Percentiles rank a stretch among this genome's conserved stretches.
phyloP scores from a whole-genome alignment of 2,797 vertebrate genomes.

The Odontamblyopus rebecca region DNA sequence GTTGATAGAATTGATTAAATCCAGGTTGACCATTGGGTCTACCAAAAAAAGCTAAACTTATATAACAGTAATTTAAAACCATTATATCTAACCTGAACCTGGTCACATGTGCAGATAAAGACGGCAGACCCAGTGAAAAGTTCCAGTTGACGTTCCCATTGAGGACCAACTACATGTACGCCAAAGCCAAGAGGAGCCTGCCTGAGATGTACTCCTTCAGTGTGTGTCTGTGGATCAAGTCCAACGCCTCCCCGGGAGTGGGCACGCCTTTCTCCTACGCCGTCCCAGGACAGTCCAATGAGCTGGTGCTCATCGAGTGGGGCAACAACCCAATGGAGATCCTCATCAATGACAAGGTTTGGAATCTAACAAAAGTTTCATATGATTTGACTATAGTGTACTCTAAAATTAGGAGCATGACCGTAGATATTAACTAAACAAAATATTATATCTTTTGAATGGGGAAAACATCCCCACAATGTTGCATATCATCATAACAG shows the following conservation, averaged over 20 bases:
- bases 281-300: slow-evolving; percentile 91
- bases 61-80: too few relatives aligned
- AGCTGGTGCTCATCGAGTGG: slow-evolving; percentile 96
- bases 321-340: slow-evolving; percentile 99
- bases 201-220: slow-evolving; percentile 97
- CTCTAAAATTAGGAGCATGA: too few relatives aligned
- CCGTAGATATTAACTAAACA: too few relatives aligned
- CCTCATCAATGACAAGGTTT: slow-evolving; percentile 96
- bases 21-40: not conserved
- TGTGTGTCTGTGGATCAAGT: slow-evolving; percentile 96
- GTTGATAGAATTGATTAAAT: too few relatives aligned
- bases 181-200: slow-evolving; percentile 92
- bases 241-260: slow-evolving; percentile 90
- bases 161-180: slow-evolving; percentile 98
- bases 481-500: too few relatives aligned
- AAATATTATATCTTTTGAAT: too few relatives aligned
- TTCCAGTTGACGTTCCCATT: slow-evolving; percentile 95
- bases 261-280: slow-evolving; percentile 97
- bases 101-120: slow-evolving; percentile 80
- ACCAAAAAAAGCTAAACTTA: not conserved
- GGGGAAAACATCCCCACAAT: too few relatives aligned
- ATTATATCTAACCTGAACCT: not conserved
- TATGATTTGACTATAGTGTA: not conserved
- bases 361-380: not conserved
- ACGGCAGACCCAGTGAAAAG: slow-evolving; percentile 85